Evolutionary conservation across 35 echinoderm and acorn worm species (phyloP).

Genomic region (Ptychodera flava): DNA sequence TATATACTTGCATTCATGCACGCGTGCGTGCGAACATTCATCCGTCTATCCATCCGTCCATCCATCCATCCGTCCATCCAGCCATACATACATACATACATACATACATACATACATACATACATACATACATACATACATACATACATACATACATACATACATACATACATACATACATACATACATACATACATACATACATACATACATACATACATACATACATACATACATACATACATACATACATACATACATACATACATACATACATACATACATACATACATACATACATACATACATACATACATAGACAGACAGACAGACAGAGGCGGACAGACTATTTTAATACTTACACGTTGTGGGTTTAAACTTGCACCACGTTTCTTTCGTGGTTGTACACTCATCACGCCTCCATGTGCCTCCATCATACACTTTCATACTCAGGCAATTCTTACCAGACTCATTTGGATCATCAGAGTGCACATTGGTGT

Average conservation of each 20-base stretch:
- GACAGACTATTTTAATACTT: not conserved
- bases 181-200: not conserved
- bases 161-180: not conserved
- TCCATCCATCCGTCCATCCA: not conserved
- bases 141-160: not conserved
- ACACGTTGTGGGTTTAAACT: not conserved
- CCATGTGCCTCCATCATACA: not conserved
- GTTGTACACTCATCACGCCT: not conserved
- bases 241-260: not conserved
- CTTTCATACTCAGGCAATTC: too few relatives aligned
- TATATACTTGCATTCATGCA: not conserved
- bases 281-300: constrained; percentile 2
- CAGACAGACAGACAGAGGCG: not conserved
- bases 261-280: constrained; percentile 2
- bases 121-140: not conserved
- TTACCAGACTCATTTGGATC: too few relatives aligned
- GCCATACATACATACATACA: not conserved
- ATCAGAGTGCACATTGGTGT: too few relatives aligned
- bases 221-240: not conserved
- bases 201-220: not conserved
- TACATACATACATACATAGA: not conserved
- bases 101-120: not conserved
- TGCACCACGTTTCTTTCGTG: not conserved
- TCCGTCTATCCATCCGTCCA: not conserved
- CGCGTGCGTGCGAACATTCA: not conserved